Evolutionary conservation across 2,888 invertebrate species (phyloP).

Genomic region (Dorcus parallelipipedus): DNA sequence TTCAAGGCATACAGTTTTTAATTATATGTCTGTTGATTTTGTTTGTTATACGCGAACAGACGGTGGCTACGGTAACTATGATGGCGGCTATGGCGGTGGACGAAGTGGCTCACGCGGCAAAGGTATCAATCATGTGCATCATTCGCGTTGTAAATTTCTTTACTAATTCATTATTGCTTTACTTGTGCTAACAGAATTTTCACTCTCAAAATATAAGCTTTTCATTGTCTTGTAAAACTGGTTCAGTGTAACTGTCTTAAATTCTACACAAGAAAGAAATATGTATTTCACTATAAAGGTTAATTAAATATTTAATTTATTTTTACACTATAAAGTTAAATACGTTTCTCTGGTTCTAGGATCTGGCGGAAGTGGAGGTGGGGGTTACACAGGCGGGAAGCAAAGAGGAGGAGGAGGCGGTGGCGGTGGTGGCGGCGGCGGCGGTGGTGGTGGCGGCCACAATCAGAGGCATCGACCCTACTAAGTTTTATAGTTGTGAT

Average conservation of each 20-base stretch:
- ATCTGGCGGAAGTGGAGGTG: slow-evolving; percentile 47
- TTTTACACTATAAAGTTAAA: neutral
- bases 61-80: slow-evolving; percentile 86
- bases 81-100: slow-evolving; percentile 83
- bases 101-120: slow-evolving; percentile 82
- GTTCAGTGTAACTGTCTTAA: neutral
- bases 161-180: slow-evolving; percentile 5
- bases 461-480: slow-evolving; percentile 89
- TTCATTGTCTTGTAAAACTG: neutral
- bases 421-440: slow-evolving; percentile 50
- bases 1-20: neutral
- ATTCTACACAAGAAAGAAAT: neutral
- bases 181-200: neutral
- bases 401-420: slow-evolving; percentile 62
- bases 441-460: slow-evolving; percentile 59
- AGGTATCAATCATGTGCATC: slow-evolving; percentile 57
- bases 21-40: slow-evolving; percentile 12
- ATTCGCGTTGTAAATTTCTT: slow-evolving; percentile 14
- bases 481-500: slow-evolving; percentile 50
- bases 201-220: no score
- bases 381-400: slow-evolving; percentile 78
- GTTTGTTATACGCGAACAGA: slow-evolving; percentile 58
- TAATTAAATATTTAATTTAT: slow-evolving; percentile 5
- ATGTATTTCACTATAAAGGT: slow-evolving; percentile 19
- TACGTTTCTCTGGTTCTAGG: slow-evolving; percentile 20